Evolutionary conservation across 2,888 invertebrate species (phyloP).

Genomic region (Mythimna loreyi): DNA sequence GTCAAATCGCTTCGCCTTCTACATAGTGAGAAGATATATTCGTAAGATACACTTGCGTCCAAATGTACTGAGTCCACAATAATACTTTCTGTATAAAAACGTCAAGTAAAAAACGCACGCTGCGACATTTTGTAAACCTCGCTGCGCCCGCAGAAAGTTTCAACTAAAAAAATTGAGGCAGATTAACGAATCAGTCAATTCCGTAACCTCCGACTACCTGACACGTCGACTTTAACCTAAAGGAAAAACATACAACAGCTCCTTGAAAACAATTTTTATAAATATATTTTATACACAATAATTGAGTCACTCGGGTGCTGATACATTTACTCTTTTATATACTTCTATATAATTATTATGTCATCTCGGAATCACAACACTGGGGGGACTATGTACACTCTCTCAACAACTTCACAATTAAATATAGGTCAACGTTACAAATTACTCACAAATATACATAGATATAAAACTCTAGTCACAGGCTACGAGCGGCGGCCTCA

Average conservation of each 20-base stretch:
- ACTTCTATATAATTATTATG: slow-evolving; percentile 69
- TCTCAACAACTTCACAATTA: slow-evolving; percentile 81
- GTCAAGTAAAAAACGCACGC: slow-evolving; percentile 64
- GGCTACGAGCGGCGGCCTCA: slow-evolving; percentile 85
- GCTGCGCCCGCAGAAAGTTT: slow-evolving; percentile 63
- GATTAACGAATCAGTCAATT: slow-evolving; percentile 81
- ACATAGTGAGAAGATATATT: slow-evolving; percentile 14
- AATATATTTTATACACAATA: slow-evolving; percentile 69
- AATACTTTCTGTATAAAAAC: slow-evolving; percentile 35
- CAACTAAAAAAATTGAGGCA: slow-evolving; percentile 76
- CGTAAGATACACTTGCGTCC: slow-evolving; percentile 38
- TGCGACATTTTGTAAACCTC: slow-evolving; percentile 54
- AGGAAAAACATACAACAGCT: slow-evolving; percentile 74
- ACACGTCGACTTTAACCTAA: slow-evolving; percentile 67
- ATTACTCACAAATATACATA: slow-evolving; percentile 86
- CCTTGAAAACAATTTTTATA: slow-evolving; percentile 69
- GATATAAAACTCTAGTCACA: slow-evolving; percentile 72
- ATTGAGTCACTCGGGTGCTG: slow-evolving; percentile 69
- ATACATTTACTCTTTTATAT: slow-evolving; percentile 63
- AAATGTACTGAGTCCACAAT: slow-evolving; percentile 29
- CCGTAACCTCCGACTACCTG: slow-evolving; percentile 71
- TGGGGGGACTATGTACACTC: slow-evolving; percentile 84
- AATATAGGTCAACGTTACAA: slow-evolving; percentile 81
- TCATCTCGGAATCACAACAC: slow-evolving; percentile 85
- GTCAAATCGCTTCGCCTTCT: slow-evolving; percentile 23